phyloP scores from a whole-genome alignment of 2,888 invertebrate species.

The Orthonychiurus folsomi region DNA sequence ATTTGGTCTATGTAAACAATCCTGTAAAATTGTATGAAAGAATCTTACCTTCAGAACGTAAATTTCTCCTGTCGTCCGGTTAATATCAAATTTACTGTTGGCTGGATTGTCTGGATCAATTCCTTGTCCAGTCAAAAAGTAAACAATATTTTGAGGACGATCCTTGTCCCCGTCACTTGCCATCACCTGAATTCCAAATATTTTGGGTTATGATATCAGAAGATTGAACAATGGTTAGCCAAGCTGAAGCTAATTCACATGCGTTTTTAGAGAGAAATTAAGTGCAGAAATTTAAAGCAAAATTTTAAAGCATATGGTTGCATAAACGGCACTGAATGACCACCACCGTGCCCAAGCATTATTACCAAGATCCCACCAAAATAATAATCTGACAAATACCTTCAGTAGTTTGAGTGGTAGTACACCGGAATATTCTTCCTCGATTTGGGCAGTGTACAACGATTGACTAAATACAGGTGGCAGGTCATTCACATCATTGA shows the following conservation, averaged over 20 bases:
- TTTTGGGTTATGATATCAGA: background rate
- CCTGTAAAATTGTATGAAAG: background rate
- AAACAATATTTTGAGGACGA: conserved; percentile 87
- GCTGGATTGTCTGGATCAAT: conserved; percentile 90
- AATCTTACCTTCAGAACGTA: conserved; percentile 83
- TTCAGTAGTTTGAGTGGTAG: conserved; percentile 42
- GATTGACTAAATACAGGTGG: conserved; percentile 69
- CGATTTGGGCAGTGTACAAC: conserved; percentile 61
- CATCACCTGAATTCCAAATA: conserved; percentile 71
- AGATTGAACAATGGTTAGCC: background rate
- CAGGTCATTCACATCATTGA: conserved; percentile 77
- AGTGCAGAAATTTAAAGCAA: background rate
- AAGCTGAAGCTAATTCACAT: background rate
- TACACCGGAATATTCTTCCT: conserved; percentile 64
- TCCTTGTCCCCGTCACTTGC: conserved; percentile 95
- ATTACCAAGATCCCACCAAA: background rate
- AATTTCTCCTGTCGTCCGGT: conserved; percentile 89
- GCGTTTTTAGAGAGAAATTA: too few relatives aligned
- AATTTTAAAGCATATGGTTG: background rate
- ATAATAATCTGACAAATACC: conserved; percentile 36
- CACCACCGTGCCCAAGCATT: background rate
- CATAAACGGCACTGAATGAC: background rate
- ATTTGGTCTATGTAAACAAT: background rate
- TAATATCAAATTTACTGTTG: conserved; percentile 93
- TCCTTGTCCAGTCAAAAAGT: conserved; percentile 89